A percentile compares a stretch with the other conserved stretches of the same genome.
Conservation (phyloP, 2,113 vertebrate species). For the Petromus typicus region DNA sequence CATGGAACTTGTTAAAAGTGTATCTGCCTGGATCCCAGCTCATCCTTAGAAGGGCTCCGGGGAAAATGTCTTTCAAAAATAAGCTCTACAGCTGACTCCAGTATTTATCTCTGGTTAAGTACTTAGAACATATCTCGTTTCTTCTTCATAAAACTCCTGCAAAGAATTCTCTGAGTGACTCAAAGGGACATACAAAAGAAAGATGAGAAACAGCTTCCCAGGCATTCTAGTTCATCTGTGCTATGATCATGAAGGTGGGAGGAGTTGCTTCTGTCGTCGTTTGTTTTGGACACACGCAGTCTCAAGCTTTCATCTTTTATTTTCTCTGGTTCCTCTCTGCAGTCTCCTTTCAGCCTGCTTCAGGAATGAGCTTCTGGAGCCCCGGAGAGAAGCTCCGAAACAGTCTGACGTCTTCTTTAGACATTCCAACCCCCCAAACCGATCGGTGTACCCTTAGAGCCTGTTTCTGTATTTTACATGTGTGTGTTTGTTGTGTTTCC, state of each 20-base stretch:
- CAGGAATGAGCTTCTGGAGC: slow-evolving; percentile 93
- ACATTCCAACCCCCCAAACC: slow-evolving; percentile 89
- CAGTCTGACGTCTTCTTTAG: slow-evolving; percentile 91
- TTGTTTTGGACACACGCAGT: slow-evolving; percentile 56
- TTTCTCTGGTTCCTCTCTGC: slow-evolving; percentile 91
- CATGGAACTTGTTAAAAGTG: slow-evolving; percentile 8
- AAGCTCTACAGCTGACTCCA: background rate
- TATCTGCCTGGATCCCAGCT: background rate
- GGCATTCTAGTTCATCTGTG: background rate
- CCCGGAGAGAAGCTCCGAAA: slow-evolving; percentile 93
- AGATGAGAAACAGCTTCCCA: background rate
- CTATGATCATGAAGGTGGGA: slow-evolving; percentile 89
- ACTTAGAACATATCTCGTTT: background rate
- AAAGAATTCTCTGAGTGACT: background rate
- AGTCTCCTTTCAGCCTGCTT: slow-evolving; percentile 97
- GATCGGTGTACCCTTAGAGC: slow-evolving; percentile 86
- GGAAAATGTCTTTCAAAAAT: background rate
- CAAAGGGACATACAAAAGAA: background rate
- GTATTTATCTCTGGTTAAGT: background rate
- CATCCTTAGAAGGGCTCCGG: background rate
- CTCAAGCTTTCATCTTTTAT: slow-evolving; percentile 84
- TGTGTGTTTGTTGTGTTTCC: slow-evolving; percentile 54
- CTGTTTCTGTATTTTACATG: slow-evolving; percentile 39
- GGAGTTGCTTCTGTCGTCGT: slow-evolving; percentile 75
- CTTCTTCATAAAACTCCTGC: slow-evolving; percentile 46